Percentiles rank a stretch among this genome's conserved stretches.
These are phyloP conservation scores for Drosophila pandora DNA, from an alignment of 1,140 invertebrate genomes.

Conservation along the genomic window DNA sequence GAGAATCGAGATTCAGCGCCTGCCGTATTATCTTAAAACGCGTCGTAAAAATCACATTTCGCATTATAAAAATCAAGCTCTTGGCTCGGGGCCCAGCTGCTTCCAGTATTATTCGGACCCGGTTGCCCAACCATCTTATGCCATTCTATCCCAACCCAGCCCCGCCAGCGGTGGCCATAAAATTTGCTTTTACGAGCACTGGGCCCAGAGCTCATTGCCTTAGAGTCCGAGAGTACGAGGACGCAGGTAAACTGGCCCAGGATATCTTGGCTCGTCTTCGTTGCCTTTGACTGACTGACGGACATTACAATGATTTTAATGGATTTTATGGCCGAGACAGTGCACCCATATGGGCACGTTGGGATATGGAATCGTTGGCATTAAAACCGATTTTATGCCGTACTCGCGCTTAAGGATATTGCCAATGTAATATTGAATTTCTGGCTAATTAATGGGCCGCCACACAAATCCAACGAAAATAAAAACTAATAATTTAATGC, in stretches of 20 bases:
- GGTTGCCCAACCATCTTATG: conserved; percentile 5
- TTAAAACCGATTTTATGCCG: conserved; percentile 59
- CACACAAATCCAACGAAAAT: conserved; percentile 5
- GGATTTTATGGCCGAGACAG: conserved; percentile 69
- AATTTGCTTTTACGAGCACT: conserved; percentile 73
- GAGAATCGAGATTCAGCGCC: conserved; percentile 39
- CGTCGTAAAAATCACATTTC: conserved; percentile 79
- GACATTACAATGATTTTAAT: conserved; percentile 82
- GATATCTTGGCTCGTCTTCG: conserved; percentile 33
- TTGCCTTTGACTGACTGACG: conserved; percentile 60
- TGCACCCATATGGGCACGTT: conserved; percentile 70
- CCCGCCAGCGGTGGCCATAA: conserved; percentile 56
- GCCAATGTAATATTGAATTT: conserved; percentile 51
- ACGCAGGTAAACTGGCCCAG: conserved; percentile 54
- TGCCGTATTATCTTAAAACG: conserved; percentile 74
- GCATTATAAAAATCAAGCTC: conserved; percentile 70
- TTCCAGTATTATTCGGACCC: conserved; percentile 42
- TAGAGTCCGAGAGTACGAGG: conserved; percentile 43
- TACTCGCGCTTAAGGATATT: conserved; percentile 56
- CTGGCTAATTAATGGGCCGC: conserved; percentile 41
- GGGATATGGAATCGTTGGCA: conserved; percentile 47
- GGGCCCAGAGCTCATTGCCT: conserved; percentile 43
- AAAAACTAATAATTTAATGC: conserved; percentile 26
- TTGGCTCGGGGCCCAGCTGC: conserved; percentile 52
- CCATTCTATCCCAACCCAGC: conserved; percentile 9